Evolutionary conservation across 2,888 invertebrate species (phyloP).

Genomic region (Napeogenes inachia): DNA sequence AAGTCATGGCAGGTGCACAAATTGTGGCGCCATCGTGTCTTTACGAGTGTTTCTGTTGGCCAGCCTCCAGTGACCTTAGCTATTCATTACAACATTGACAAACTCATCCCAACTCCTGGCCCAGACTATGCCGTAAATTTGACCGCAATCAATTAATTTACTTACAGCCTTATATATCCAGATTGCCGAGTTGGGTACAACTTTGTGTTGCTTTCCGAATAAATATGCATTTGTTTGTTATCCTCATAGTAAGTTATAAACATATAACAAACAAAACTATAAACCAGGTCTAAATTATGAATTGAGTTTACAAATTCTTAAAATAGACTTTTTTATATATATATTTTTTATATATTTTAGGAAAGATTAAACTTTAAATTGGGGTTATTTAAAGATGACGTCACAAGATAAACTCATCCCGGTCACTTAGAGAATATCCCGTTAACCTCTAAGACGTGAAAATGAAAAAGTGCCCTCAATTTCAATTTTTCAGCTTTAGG

Average conservation of each 20-base stretch:
- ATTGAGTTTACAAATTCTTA: too few relatives aligned
- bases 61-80: conserved; percentile 27
- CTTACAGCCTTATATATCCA: conserved; percentile 13
- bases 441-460: conserved; percentile 8
- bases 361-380: conserved; percentile 2
- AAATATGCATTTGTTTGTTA: too few relatives aligned
- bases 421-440: conserved; percentile 1
- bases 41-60: conserved; percentile 20
- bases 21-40: conserved; percentile 23
- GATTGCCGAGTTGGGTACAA: conserved; percentile 1
- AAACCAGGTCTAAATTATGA: too few relatives aligned
- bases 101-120: conserved; percentile 24
- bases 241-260: neutral
- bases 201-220: neutral
- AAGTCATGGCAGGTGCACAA: conserved; percentile 23
- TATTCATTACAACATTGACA: conserved; percentile 29
- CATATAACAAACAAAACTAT: too few relatives aligned
- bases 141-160: conserved; percentile 29
- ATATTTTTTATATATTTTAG: neutral
- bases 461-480: conserved; percentile 19
- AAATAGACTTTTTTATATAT: neutral
- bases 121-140: conserved; percentile 25
- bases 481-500: conserved; percentile 23
- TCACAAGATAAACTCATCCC: neutral
- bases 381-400: conserved; percentile 8